A percentile compares a stretch with the other conserved stretches of the same genome.
Conservation (phyloP, 2,797 vertebrate species). For the Eospalax fontanierii region DNA sequence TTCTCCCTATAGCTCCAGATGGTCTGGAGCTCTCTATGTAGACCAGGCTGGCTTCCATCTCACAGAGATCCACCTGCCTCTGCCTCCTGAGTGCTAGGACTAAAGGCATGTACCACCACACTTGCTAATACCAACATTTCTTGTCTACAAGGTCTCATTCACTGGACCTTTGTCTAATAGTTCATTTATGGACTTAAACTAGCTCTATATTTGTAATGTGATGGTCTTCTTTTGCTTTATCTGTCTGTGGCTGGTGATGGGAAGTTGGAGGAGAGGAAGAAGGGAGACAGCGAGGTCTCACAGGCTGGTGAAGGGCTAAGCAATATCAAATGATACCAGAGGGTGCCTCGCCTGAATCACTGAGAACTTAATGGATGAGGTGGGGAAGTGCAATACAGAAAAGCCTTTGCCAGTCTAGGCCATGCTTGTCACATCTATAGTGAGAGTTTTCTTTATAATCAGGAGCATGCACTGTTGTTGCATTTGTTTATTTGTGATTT, state of each 20-base stretch:
- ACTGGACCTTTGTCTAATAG: neutral
- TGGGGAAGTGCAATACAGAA: neutral
- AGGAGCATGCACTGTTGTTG: neutral
- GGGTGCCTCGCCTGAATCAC: neutral
- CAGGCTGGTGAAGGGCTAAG: neutral
- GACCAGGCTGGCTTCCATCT: too few relatives aligned
- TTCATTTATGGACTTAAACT: neutral
- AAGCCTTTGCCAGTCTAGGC: neutral
- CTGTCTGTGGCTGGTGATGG: neutral
- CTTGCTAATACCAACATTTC: too few relatives aligned
- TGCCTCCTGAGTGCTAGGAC: too few relatives aligned
- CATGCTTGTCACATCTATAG: neutral
- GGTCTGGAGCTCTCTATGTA: too few relatives aligned
- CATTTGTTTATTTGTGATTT: neutral
- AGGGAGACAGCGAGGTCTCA: neutral
- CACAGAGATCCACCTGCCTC: too few relatives aligned
- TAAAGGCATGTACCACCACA: too few relatives aligned
- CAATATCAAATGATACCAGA: too few relatives aligned
- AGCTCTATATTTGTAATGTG: neutral
- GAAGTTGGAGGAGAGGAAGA: neutral
- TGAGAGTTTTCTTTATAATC: neutral
- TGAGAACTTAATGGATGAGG: neutral
- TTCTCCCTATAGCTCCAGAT: too few relatives aligned
- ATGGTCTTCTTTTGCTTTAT: neutral
- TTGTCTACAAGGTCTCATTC: neutral